phyloP scores from a whole-genome alignment of 2,888 invertebrate genomes.

The Leptinotarsa rubiginosa region DNA sequence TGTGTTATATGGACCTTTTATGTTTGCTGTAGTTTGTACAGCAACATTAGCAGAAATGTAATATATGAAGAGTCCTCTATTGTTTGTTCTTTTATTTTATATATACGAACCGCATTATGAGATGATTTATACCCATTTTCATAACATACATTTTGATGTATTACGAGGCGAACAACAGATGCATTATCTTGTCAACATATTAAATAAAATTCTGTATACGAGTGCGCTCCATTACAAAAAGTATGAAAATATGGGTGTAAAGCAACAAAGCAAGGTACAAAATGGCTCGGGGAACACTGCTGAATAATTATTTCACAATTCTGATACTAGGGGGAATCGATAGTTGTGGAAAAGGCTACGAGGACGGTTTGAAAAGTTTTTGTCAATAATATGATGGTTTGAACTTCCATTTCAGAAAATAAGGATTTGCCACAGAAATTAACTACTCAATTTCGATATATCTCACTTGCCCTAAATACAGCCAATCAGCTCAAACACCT shows the following conservation, averaged over 20 bases:
- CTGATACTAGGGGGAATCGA: neutral
- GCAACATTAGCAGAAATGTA: slow-evolving; percentile 59
- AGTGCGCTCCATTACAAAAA: slow-evolving; percentile 23
- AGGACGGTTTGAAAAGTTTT: neutral
- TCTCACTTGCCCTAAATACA: too few relatives aligned
- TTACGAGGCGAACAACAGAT: slow-evolving; percentile 52
- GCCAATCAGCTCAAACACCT: neutral
- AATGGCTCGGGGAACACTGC: neutral
- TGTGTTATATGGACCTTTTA: slow-evolving; percentile 56
- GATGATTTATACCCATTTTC: slow-evolving; percentile 54
- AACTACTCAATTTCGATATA: too few relatives aligned
- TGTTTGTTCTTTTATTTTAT: slow-evolving; percentile 57
- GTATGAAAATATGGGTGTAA: slow-evolving; percentile 20
- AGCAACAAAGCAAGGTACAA: neutral
- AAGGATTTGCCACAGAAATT: neutral
- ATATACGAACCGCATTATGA: slow-evolving; percentile 54
- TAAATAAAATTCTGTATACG: slow-evolving; percentile 47
- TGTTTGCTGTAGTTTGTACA: slow-evolving; percentile 57
- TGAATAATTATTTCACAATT: neutral
- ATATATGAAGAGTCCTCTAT: slow-evolving; percentile 57
- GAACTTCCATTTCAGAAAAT: neutral
- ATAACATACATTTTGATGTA: slow-evolving; percentile 54
- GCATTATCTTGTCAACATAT: slow-evolving; percentile 55
- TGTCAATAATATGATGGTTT: neutral
- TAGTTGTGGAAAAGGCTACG: neutral